Base-by-base conservation (phyloP, 2,888 invertebrate species). In the Ceratothoa steindachneri region DNA sequence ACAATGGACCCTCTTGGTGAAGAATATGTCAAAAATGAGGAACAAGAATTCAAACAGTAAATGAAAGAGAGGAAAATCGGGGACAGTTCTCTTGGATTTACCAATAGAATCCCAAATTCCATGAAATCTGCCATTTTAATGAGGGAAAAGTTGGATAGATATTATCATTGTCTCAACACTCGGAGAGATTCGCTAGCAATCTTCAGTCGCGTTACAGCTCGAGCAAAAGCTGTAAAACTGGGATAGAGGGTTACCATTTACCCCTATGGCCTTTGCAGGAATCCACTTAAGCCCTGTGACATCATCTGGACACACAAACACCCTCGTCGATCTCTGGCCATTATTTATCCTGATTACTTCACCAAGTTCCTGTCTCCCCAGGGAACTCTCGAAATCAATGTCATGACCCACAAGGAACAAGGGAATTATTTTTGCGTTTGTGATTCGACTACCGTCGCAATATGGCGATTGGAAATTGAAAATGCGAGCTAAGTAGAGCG, bases 261-360 rank as follows among this genome's bases (percentile, higher is more conserved):
- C 24, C 22, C 60, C 3, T 60, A 60, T 7, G 60, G 22, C 12
- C 12, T 24, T 24, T 60, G 60, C 9, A 60, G 60, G 27, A n/a
- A 60, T 24, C 60, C 60, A 24, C 19, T 60, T 15, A 24, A 15
- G n/a, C 9, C 60, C 2, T 12, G 12, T 24, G 60, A 2, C 19
- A 24, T 60, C 24, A n/a, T 22, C 60, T 60, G 60, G 60, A n/a
- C 12, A 60, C 60, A 60, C 24, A 60, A 60, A 7, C 60, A 60
- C 3, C 9, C 60, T 60, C 60, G 24, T 22, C n/a, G 22, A 24
- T 9, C 60, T 60, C 22, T 60, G n/a, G 24, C 12, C 1, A 24
- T 60, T 60, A 60, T 60, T 3, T 60, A 60, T 60, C 60, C 60
- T 2, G 60, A 60, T 60, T 60, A 60, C 24, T 60, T 24, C 12